Evolutionary conservation across 2,113 vertebrate genomes (phyloP).

Genomic region (Oceanodroma tethys): DNA sequence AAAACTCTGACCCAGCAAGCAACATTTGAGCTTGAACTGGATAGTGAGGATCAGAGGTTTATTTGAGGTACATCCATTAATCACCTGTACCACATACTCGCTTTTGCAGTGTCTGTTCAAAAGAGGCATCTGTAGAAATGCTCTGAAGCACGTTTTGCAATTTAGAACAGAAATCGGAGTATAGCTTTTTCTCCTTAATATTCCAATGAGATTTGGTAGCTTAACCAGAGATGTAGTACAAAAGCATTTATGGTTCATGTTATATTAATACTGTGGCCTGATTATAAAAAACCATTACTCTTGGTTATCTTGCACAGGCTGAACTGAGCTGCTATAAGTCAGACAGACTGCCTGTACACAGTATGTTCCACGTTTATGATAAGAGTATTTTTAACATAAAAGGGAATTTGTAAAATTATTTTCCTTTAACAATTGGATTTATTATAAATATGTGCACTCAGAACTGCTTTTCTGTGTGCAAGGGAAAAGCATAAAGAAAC

Average conservation of each 20-base stretch:
- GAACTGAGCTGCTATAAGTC: conserved; percentile 72
- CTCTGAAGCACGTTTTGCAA: conserved; percentile 39
- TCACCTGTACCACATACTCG: neutral
- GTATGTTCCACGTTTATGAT: conserved; percentile 67
- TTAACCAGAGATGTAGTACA: conserved; percentile 71
- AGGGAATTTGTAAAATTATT: conserved; percentile 73
- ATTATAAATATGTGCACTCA: conserved; percentile 62
- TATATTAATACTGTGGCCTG: conserved; percentile 81
- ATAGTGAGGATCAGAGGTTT: conserved; percentile 1
- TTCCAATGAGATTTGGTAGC: conserved; percentile 78
- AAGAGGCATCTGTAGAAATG: conserved; percentile 25
- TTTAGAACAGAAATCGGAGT: conserved; percentile 57
- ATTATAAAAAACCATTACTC: conserved; percentile 83
- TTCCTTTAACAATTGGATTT: conserved; percentile 70
- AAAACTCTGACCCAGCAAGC: conserved; percentile 20
- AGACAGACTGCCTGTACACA: conserved; percentile 68
- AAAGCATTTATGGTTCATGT: conserved; percentile 79
- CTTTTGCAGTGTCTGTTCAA: neutral
- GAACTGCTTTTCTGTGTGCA: conserved; percentile 42
- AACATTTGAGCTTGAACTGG: neutral
- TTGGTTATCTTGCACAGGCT: conserved; percentile 76
- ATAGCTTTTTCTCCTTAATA: conserved; percentile 70
- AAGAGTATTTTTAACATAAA: conserved; percentile 71
- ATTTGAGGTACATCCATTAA: conserved; percentile 9
- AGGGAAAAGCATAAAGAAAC: conserved; percentile 48